These are phyloP conservation scores for Hydriomena furcata DNA, from an alignment of 2,888 invertebrate species.

Conservation along the genomic window DNA sequence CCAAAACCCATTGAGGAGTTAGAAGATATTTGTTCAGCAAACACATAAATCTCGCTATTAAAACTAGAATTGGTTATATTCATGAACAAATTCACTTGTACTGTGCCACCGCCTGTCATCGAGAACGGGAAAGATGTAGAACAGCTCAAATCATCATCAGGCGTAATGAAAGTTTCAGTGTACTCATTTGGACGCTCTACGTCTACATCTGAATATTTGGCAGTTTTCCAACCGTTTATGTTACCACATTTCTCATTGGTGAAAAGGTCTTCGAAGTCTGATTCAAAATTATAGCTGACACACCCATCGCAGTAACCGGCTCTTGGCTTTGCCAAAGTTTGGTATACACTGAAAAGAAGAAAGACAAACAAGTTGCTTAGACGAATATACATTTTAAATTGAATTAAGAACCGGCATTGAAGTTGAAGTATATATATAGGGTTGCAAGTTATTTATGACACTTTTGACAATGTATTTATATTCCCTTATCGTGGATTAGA, in stretches of 20 bases:
- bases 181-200: background rate
- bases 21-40: conserved; percentile 1
- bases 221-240: background rate
- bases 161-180: conserved; percentile 4
- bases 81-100: conserved; percentile 1
- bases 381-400: conserved; percentile 7
- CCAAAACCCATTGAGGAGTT: background rate
- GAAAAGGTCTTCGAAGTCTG: conserved; percentile 1
- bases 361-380: conserved; percentile 3
- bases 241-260: background rate
- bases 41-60: background rate
- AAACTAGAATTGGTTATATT: background rate
- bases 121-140: conserved; percentile 8
- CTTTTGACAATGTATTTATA: no score
- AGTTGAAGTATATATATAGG: conserved; percentile 4
- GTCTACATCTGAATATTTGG: background rate
- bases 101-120: conserved; percentile 2
- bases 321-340: background rate
- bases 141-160: conserved; percentile 3
- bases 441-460: background rate
- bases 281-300: conserved; percentile 11
- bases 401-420: no score
- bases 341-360: background rate
- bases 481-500: conserved; percentile 1
- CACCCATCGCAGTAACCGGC: conserved; percentile 2